Base-by-base conservation (phyloP, 2,888 invertebrate genomes). In the Theretra japonica region DNA sequence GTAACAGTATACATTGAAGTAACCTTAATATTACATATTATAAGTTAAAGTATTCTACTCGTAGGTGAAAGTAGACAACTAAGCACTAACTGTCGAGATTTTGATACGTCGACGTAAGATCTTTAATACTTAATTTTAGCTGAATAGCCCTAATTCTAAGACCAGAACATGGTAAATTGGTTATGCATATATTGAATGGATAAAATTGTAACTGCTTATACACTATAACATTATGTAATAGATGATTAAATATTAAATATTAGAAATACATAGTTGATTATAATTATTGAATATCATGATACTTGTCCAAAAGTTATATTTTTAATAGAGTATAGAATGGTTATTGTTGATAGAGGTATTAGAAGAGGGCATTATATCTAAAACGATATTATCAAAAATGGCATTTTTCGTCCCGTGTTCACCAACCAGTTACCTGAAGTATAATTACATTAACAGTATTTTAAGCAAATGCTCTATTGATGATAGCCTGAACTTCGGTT, bases 331-430 rank as follows among this genome's bases (percentile, higher is more conserved):
- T 19, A 53, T 53, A 53, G 17, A n/a, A 53, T 53, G 6, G n/a
- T 53, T 19, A 53, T n/a, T 53, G n/a, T 53, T 53, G 17, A n/a
- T n/a, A n/a, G n/a, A 53, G n/a, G n/a, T 53, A 53, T n/a, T 53
- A 53, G 5, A 53, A 53, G n/a, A n/a, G n/a, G 53, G 5, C n/a
- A 53, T 53, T n/a, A 53, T 53, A 53, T 53, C 53, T 53, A n/a
- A 53, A 53, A 41, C 41, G 41, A 53, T 53, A 53, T 53, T 19
- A 53, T 53, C 53, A 53, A 53, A 50, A 53, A 53, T n/a, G n/a
- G n/a, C n/a, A n/a, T 53, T 53, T n/a, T 17, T 53, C 5, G 19
- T 19, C 50, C n/a, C 6, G 53, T n/a, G n/a, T 53, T 53, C n/a
- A 53, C 53, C 53, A 53, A 53, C 41, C 41, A 41, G 17, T 53